A percentile compares a stretch with the other conserved stretches of the same genome.
These are phyloP conservation scores for Lontra canadensis DNA, from an alignment of 2,113 vertebrate species.

Conservation along the genomic window DNA sequence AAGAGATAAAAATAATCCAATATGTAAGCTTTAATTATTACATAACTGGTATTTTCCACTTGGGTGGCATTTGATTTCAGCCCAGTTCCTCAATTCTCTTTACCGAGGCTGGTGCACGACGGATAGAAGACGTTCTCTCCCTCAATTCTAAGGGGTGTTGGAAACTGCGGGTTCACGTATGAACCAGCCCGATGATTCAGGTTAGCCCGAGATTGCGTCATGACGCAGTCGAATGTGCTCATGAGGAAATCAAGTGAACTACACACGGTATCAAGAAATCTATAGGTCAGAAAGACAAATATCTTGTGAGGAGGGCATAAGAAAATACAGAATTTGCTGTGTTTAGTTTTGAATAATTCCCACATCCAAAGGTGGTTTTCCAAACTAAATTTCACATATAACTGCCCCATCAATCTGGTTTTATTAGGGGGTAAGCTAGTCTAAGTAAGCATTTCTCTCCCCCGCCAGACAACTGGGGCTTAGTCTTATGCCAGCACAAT, in stretches of 20 bases:
- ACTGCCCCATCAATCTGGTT: not conserved
- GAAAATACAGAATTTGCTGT: not conserved
- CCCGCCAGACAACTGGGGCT: not conserved
- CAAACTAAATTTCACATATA: not conserved
- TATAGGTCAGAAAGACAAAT: not conserved
- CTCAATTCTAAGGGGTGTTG: not conserved
- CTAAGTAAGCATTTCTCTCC: not conserved
- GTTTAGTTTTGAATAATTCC: not conserved
- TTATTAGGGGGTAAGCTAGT: not conserved
- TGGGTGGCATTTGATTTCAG: not conserved
- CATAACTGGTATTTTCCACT: not conserved
- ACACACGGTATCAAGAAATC: not conserved
- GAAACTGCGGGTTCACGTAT: fast-evolving
- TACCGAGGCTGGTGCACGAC: not conserved
- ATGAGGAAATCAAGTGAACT: not conserved
- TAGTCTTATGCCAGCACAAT: not conserved
- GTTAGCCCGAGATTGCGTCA: not conserved
- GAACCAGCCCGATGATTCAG: not conserved
- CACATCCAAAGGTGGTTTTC: not conserved
- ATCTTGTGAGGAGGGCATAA: not conserved
- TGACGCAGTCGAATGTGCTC: not conserved
- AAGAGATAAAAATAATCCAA: not conserved
- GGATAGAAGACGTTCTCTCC: not conserved
- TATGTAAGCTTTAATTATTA: not conserved
- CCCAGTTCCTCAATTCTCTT: not conserved